A percentile compares a stretch with the other conserved stretches of the same genome.
These are phyloP conservation scores for Apoda limacodes DNA, from an alignment of 2,888 invertebrate species.

Conservation along the genomic window DNA sequence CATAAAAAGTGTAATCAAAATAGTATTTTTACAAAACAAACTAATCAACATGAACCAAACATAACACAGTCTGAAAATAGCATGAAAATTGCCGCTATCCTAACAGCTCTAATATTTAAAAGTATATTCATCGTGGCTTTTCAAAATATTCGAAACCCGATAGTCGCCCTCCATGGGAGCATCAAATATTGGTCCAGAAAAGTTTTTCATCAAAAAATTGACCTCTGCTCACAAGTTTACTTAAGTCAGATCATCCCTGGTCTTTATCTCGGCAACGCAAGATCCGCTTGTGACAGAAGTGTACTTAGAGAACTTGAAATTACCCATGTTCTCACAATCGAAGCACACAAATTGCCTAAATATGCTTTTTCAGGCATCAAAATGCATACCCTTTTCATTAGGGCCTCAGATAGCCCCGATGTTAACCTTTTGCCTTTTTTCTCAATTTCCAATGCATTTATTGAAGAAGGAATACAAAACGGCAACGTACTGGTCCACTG, in stretches of 20 bases:
- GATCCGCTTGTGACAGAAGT: slow-evolving; percentile 44
- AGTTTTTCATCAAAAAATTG: slow-evolving; percentile 44
- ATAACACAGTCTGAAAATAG: slow-evolving; percentile 24
- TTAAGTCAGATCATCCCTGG: slow-evolving; percentile 50
- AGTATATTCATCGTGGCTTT: slow-evolving; percentile 46
- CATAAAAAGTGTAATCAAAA: slow-evolving; percentile 7
- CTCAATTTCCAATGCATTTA: slow-evolving; percentile 60
- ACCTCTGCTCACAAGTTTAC: slow-evolving; percentile 54
- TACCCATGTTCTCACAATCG: slow-evolving; percentile 61
- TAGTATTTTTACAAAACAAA: slow-evolving; percentile 12
- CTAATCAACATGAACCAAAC: slow-evolving; percentile 22
- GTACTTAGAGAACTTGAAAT: slow-evolving; percentile 49
- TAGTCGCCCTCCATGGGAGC: slow-evolving; percentile 40
- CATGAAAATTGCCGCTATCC: slow-evolving; percentile 35
- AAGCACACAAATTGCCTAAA: slow-evolving; percentile 48
- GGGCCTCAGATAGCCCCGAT: slow-evolving; percentile 55
- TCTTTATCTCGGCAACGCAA: slow-evolving; percentile 56
- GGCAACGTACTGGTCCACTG: slow-evolving; percentile 89
- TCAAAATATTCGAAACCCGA: slow-evolving; percentile 44
- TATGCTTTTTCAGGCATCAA: slow-evolving; percentile 41
- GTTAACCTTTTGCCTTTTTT: slow-evolving; percentile 59
- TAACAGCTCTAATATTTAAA: slow-evolving; percentile 45
- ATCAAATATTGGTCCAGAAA: slow-evolving; percentile 49
- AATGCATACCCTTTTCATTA: slow-evolving; percentile 55
- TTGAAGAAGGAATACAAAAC: slow-evolving; percentile 71